Conservation (phyloP, 1,140 invertebrate species). For the honey bee (Apis mellifera) region DNA sequence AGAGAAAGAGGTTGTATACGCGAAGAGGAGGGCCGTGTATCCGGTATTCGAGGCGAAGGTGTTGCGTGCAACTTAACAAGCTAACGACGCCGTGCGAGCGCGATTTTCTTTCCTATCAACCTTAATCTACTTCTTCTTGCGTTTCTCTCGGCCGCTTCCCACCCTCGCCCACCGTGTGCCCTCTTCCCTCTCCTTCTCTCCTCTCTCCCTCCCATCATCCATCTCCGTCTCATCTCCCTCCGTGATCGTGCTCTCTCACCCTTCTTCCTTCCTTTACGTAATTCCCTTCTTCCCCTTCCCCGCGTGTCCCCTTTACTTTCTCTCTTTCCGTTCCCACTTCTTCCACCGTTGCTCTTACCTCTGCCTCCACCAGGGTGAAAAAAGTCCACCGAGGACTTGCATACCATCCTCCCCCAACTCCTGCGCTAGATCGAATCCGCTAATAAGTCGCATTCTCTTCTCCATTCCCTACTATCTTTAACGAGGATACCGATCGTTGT, state of each 20-base stretch:
- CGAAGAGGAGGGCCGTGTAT: slow-evolving; percentile 69
- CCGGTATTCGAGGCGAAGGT: slow-evolving; percentile 80
- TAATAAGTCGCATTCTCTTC: slow-evolving; percentile 56
- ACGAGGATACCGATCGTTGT: slow-evolving; percentile 47
- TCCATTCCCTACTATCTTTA: neutral
- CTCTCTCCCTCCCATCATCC: neutral
- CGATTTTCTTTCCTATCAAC: slow-evolving; percentile 82
- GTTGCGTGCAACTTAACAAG: slow-evolving; percentile 82
- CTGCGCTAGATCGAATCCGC: slow-evolving; percentile 57
- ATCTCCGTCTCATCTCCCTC: too few relatives aligned
- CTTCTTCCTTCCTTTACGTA: slow-evolving; percentile 17
- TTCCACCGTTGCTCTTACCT: slow-evolving; percentile 7
- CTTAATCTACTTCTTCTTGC: slow-evolving; percentile 81
- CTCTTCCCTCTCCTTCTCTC: slow-evolving; percentile 50
- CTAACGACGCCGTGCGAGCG: slow-evolving; percentile 80
- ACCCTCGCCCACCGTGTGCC: slow-evolving; percentile 27
- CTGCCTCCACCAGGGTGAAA: slow-evolving; percentile 29
- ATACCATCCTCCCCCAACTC: slow-evolving; percentile 52
- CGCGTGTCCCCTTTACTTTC: slow-evolving; percentile 13
- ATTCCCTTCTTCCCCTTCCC: neutral
- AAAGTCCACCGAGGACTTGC: slow-evolving; percentile 6
- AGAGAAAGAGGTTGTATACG: slow-evolving; percentile 34
- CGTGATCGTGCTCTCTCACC: slow-evolving; percentile 24
- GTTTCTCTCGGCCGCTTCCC: slow-evolving; percentile 61
- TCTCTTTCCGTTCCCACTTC: slow-evolving; percentile 33